Percentiles rank a stretch among this genome's conserved stretches.
These are phyloP conservation scores for Vanessa atalanta DNA, from an alignment of 1,140 invertebrate species.

Conservation along the genomic window DNA sequence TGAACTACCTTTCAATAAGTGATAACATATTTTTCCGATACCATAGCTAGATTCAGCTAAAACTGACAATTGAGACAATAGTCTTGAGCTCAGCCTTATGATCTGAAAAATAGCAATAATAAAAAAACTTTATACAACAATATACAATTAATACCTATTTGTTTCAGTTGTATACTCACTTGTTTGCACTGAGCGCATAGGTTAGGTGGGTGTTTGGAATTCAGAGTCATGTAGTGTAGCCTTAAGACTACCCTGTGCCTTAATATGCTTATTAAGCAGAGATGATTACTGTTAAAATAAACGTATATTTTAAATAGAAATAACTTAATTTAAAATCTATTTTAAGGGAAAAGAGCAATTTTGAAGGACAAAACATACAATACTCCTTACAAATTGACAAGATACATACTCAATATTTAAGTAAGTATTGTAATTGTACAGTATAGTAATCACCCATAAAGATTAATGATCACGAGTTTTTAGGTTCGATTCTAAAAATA, in stretches of 20 bases:
- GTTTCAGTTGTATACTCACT: slow-evolving; percentile 33
- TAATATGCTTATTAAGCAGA: slow-evolving; percentile 70
- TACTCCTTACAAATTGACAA: no score
- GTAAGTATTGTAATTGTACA: no score
- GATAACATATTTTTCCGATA: slow-evolving; percentile 81
- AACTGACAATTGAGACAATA: slow-evolving; percentile 73
- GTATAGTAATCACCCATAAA: no score
- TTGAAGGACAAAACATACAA: no score
- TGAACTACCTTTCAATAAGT: slow-evolving; percentile 71
- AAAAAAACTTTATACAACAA: neutral
- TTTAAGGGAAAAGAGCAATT: no score
- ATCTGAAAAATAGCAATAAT: slow-evolving; percentile 53
- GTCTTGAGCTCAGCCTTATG: slow-evolving; percentile 58
- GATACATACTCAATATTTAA: no score
- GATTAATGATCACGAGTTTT: no score
- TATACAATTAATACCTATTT: neutral
- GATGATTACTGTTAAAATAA: slow-evolving; percentile 62
- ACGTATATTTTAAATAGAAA: slow-evolving; percentile 2
- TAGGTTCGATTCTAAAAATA: no score
- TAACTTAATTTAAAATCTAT: no score
- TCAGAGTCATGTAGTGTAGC: slow-evolving; percentile 66
- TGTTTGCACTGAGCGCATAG: slow-evolving; percentile 76
- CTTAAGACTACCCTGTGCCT: slow-evolving; percentile 64
- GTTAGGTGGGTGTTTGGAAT: slow-evolving; percentile 59
- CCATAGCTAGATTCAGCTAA: slow-evolving; percentile 79